These are phyloP conservation scores for Parochlus steinenii DNA, from an alignment of 2,888 invertebrate species.

Conservation along the genomic window DNA sequence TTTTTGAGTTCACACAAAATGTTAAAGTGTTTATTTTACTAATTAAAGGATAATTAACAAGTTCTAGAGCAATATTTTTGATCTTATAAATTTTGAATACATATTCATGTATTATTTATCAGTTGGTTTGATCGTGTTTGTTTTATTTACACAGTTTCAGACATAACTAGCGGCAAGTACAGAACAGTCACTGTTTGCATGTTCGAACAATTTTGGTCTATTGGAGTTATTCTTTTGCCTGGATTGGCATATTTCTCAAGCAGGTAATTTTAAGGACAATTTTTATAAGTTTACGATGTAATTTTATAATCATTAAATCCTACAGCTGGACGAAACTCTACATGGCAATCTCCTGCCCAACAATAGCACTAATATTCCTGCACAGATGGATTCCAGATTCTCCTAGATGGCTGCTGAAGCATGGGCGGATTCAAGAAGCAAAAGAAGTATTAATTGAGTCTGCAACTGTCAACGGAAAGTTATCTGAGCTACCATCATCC, in stretches of 20 bases:
- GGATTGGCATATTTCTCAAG: constrained; percentile 29
- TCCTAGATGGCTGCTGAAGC: constrained; percentile 32
- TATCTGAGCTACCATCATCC: constrained; percentile 26
- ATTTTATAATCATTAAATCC: no score
- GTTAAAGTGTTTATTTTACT: not conserved
- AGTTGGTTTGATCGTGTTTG: not conserved
- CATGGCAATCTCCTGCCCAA: constrained; percentile 32
- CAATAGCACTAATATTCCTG: constrained; percentile 28
- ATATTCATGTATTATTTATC: constrained; percentile 1
- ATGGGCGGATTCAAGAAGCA: constrained; percentile 28
- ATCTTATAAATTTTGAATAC: not conserved
- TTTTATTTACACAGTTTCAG: constrained; percentile 26
- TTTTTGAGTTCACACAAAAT: not conserved
- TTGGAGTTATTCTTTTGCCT: constrained; percentile 32
- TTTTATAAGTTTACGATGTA: no score
- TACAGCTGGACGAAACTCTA: constrained; percentile 32
- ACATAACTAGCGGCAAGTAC: constrained; percentile 30
- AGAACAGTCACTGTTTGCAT: constrained; percentile 27
- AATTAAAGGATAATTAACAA: not conserved
- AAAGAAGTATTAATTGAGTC: constrained; percentile 28
- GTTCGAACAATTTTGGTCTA: constrained; percentile 33
- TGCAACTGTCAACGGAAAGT: constrained; percentile 27
- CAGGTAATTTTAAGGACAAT: no score
- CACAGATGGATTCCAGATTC: constrained; percentile 33
- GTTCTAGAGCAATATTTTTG: not conserved